Percentiles rank a stretch among this genome's conserved stretches.
Evolutionary conservation across 2,797 vertebrate genomes (phyloP).

Genomic region (Diglossa cyanea): DNA sequence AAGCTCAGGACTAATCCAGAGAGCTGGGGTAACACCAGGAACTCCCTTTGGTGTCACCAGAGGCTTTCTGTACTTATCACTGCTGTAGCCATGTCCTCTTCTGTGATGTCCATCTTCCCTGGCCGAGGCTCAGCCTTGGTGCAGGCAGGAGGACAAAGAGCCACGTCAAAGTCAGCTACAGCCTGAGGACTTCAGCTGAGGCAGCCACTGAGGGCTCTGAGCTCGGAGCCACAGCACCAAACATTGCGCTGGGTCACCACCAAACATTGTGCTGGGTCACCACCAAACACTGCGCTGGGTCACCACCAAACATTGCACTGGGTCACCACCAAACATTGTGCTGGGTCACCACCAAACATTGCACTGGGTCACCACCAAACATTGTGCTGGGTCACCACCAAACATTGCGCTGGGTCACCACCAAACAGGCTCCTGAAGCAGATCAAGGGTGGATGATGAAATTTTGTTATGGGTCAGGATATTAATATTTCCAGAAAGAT

Average conservation of each 20-base stretch:
- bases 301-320: background rate
- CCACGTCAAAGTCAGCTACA: background rate
- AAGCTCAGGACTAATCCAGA: background rate
- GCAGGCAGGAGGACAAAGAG: background rate
- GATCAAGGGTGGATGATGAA: background rate
- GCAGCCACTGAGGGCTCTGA: background rate
- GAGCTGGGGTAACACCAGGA: background rate
- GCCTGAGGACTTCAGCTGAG: background rate
- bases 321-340: background rate
- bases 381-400: background rate
- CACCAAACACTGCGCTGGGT: background rate
- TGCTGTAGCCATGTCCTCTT: background rate
- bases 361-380: background rate
- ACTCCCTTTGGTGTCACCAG: background rate
- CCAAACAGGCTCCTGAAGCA: background rate
- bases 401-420: background rate
- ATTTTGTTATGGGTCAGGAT: background rate
- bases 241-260: background rate
- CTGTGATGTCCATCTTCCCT: fast-evolving
- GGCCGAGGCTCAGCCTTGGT: fast-evolving
- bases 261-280: background rate
- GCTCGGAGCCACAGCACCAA: background rate
- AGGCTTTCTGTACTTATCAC: background rate
- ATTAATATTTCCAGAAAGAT: background rate
- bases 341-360: background rate